phyloP scores from a whole-genome alignment of 2,797 vertebrate genomes.

The Acipenser oxyrinchus region DNA sequence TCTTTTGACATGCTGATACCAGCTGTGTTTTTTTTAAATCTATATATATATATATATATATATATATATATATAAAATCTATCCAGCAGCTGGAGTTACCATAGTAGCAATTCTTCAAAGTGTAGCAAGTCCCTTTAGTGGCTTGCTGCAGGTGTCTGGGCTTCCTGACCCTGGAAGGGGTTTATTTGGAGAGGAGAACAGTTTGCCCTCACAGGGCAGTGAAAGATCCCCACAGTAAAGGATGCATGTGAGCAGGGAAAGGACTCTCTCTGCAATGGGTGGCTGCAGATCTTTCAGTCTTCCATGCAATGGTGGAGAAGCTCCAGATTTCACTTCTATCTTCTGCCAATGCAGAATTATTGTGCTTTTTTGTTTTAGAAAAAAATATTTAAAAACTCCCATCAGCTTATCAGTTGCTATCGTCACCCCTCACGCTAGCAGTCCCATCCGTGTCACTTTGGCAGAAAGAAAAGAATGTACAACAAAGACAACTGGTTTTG shows the following conservation, averaged over 20 bases:
- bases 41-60: not conserved
- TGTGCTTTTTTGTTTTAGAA: not conserved
- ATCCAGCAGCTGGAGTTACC: not conserved
- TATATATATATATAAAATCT: constrained; percentile 1
- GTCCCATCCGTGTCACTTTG: constrained; percentile 91
- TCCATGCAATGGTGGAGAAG: too few relatives aligned
- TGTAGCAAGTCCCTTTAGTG: too few relatives aligned
- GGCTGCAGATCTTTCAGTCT: too few relatives aligned
- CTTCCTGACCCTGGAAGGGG: too few relatives aligned
- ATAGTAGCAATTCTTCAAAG: too few relatives aligned
- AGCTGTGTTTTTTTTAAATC: too few relatives aligned
- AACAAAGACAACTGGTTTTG: constrained; percentile 89
- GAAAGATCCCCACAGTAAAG: constrained; percentile 40
- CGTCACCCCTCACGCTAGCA: constrained; percentile 67
- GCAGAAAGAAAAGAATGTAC: constrained; percentile 94
- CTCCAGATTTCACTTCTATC: too few relatives aligned
- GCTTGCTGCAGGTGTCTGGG: too few relatives aligned
- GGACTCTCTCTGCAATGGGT: too few relatives aligned
- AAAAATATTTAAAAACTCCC: not conserved
- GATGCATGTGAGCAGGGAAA: constrained; percentile 13
- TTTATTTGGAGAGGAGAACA: not conserved
- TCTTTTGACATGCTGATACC: too few relatives aligned
- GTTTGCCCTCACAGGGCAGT: not conserved
- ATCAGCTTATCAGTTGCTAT: too few relatives aligned
- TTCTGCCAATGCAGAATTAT: not conserved